phyloP scores from a whole-genome alignment of 2,797 vertebrate species.

The Bufotes viridis region DNA sequence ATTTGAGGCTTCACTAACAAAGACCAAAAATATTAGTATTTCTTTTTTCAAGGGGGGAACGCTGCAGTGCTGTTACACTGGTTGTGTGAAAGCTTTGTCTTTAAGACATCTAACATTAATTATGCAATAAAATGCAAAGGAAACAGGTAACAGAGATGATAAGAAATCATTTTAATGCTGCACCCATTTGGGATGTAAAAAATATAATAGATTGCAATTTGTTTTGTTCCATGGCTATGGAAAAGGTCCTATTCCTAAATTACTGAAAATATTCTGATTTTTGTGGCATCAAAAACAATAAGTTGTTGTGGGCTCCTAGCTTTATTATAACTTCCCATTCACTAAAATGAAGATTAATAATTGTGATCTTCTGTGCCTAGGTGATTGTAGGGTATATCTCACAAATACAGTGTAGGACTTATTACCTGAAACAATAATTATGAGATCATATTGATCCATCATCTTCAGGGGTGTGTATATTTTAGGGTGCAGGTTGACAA shows the following conservation, averaged over 20 bases:
- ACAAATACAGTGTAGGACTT: not conserved
- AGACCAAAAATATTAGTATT: not conserved
- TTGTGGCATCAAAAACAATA: too few relatives aligned
- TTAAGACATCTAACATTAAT: slow-evolving; percentile 6
- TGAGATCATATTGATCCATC: too few relatives aligned
- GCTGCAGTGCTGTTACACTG: too few relatives aligned
- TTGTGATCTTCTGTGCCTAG: too few relatives aligned
- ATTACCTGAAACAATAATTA: not conserved
- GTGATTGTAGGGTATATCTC: too few relatives aligned
- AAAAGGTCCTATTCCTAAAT: not conserved
- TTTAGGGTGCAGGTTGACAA: not conserved
- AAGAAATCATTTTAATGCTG: not conserved
- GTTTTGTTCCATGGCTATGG: not conserved
- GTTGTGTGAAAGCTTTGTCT: not conserved
- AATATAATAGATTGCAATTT: not conserved
- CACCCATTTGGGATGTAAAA: not conserved
- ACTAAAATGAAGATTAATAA: too few relatives aligned
- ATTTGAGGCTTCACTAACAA: not conserved
- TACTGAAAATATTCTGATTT: too few relatives aligned
- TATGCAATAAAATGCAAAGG: not conserved
- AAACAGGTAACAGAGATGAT: not conserved
- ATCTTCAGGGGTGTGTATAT: not conserved
- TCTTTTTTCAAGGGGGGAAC: not conserved
- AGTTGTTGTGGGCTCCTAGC: too few relatives aligned
- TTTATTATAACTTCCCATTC: too few relatives aligned